These are phyloP conservation scores for Corythoichthys intestinalis DNA, from an alignment of 2,113 vertebrate species.

Conservation along the genomic window DNA sequence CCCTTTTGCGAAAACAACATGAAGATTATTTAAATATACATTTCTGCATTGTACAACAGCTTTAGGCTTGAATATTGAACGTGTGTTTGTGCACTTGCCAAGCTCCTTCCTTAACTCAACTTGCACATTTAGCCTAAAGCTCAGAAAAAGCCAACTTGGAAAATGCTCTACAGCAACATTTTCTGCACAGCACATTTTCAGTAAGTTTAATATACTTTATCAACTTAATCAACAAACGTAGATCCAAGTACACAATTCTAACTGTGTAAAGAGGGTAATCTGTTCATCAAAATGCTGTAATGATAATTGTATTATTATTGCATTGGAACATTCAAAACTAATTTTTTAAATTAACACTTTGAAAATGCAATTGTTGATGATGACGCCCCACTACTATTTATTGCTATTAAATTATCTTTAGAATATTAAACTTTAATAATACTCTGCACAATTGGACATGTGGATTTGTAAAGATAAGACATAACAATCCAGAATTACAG, in stretches of 20 bases:
- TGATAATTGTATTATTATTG: not conserved
- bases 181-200: not conserved
- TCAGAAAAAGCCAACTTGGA: not conserved
- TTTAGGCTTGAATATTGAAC: not conserved
- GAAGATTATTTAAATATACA: not conserved
- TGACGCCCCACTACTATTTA: not conserved
- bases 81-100: not conserved
- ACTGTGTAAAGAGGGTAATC: not conserved
- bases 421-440: conserved; percentile 23
- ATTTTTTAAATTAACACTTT: not conserved
- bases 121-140: not conserved
- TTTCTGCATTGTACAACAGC: not conserved
- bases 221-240: not conserved
- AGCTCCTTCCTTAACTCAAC: not conserved
- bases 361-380: not conserved
- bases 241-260: not conserved
- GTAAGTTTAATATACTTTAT: not conserved
- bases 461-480: conserved; percentile 38
- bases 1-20: not conserved
- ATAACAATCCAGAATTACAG: conserved; percentile 88
- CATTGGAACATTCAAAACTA: not conserved
- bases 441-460: conserved; percentile 39
- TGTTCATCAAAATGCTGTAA: not conserved
- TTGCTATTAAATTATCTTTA: not conserved
- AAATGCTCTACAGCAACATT: not conserved